Evolutionary conservation across 2,797 vertebrate species (phyloP).

Genomic region (Enteromius radiatus): DNA sequence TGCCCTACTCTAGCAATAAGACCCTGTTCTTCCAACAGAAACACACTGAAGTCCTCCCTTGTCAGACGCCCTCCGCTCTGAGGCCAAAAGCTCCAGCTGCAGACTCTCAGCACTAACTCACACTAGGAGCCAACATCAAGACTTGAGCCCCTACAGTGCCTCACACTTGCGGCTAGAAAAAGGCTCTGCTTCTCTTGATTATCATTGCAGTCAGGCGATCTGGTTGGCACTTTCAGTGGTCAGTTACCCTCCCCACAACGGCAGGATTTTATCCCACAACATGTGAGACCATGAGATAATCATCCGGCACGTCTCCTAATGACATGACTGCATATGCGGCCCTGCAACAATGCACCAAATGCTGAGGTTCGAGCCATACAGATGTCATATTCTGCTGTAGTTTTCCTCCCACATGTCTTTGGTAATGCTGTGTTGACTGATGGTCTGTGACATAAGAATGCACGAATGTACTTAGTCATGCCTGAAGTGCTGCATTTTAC

Average conservation of each 20-base stretch:
- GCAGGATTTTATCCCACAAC: constrained; percentile 38
- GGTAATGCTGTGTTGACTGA: neutral
- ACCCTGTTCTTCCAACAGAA: constrained; percentile 30
- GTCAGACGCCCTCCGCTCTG: constrained; percentile 24
- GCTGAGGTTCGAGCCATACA: neutral
- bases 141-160: constrained; percentile 49
- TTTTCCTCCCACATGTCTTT: neutral
- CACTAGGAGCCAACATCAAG: constrained; percentile 76
- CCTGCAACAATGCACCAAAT: neutral
- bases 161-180: constrained; percentile 32
- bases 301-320: constrained; percentile 12
- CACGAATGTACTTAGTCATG: constrained; percentile 14
- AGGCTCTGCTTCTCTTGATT: constrained; percentile 28
- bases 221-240: constrained; percentile 20
- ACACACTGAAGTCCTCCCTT: neutral
- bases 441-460: neutral
- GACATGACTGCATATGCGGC: constrained; percentile 4
- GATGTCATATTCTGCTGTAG: constrained; percentile 6
- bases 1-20: neutral
- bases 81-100: constrained; percentile 74
- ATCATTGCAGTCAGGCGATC: constrained; percentile 35
- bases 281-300: constrained; percentile 50
- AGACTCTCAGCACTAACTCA: constrained; percentile 72
- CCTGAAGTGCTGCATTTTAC: neutral
- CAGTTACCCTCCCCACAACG: constrained; percentile 28